A percentile compares a stretch with the other conserved stretches of the same genome.
Conservation (phyloP, 2,797 vertebrate genomes). For the Percopsis omiscomaycus region DNA sequence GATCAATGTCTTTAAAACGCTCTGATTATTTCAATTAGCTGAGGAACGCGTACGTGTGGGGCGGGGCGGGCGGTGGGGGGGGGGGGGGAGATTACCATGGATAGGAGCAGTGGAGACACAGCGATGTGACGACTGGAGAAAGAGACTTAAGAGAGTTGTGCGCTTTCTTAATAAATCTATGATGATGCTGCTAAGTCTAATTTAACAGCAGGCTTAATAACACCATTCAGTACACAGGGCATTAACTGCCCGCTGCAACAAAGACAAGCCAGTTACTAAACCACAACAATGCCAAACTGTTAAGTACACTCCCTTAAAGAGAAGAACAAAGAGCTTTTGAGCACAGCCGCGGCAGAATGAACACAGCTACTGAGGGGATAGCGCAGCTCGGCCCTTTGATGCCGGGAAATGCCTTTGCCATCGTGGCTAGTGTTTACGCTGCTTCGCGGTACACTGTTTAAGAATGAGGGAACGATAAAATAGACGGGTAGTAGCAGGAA, state of each 20-base stretch:
- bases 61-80: neutral
- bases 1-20: slow-evolving; percentile 38
- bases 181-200: slow-evolving; percentile 63
- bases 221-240: slow-evolving; percentile 56
- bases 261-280: slow-evolving; percentile 66
- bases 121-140: slow-evolving; percentile 46
- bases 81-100: slow-evolving; percentile 21
- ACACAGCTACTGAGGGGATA: slow-evolving; percentile 69
- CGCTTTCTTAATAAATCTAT: slow-evolving; percentile 66
- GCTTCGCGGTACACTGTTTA: slow-evolving; percentile 47
- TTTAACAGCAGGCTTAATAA: slow-evolving; percentile 69
- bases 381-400: slow-evolving; percentile 65
- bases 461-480: slow-evolving; percentile 59
- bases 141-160: slow-evolving; percentile 48
- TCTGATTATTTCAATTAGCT: slow-evolving; percentile 61
- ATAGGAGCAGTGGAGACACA: slow-evolving; percentile 31
- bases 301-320: slow-evolving; percentile 75
- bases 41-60: slow-evolving; percentile 9
- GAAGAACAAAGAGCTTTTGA: slow-evolving; percentile 75
- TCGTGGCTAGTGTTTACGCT: slow-evolving; percentile 55
- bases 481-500: slow-evolving; percentile 48
- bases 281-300: slow-evolving; percentile 73
- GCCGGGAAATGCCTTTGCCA: slow-evolving; percentile 68
- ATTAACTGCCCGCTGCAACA: slow-evolving; percentile 67
- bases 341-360: slow-evolving; percentile 65